Percentiles rank a stretch among this genome's conserved stretches.
Evolutionary conservation across 2,888 invertebrate species (phyloP).

Genomic region (Phaedon cochleariae): DNA sequence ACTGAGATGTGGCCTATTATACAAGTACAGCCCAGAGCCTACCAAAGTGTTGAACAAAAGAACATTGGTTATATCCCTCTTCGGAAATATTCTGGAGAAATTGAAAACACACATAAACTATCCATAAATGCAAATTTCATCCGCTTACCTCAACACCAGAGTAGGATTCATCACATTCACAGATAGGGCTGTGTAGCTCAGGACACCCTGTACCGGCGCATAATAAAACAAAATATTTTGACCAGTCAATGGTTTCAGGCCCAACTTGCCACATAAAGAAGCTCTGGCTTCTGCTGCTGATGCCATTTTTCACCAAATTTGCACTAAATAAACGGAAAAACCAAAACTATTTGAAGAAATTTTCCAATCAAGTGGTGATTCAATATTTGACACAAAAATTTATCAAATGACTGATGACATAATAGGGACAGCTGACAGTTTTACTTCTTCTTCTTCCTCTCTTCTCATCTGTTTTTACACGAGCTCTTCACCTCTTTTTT

Average conservation of each 20-base stretch:
- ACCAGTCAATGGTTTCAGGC: slow-evolving; percentile 74
- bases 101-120: too few relatives aligned
- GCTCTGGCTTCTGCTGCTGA: slow-evolving; percentile 47
- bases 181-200: slow-evolving; percentile 80
- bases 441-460: too few relatives aligned
- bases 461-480: too few relatives aligned
- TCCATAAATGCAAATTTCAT: background rate
- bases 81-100: slow-evolving; percentile 78
- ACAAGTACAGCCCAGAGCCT: slow-evolving; percentile 85
- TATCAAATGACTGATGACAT: too few relatives aligned
- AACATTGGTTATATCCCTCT: slow-evolving; percentile 81
- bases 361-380: too few relatives aligned
- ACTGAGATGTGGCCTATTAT: slow-evolving; percentile 79
- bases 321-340: background rate
- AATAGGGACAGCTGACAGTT: too few relatives aligned
- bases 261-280: slow-evolving; percentile 55
- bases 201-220: slow-evolving; percentile 77
- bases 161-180: slow-evolving; percentile 87
- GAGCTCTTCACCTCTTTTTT: too few relatives aligned
- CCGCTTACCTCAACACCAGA: slow-evolving; percentile 73
- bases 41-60: slow-evolving; percentile 82
- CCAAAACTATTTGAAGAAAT: background rate
- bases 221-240: slow-evolving; percentile 80
- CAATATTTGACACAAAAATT: background rate
- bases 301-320: slow-evolving; percentile 22